Base-by-base conservation (phyloP, 2,113 vertebrate species). In the Heterochromis multidens region DNA sequence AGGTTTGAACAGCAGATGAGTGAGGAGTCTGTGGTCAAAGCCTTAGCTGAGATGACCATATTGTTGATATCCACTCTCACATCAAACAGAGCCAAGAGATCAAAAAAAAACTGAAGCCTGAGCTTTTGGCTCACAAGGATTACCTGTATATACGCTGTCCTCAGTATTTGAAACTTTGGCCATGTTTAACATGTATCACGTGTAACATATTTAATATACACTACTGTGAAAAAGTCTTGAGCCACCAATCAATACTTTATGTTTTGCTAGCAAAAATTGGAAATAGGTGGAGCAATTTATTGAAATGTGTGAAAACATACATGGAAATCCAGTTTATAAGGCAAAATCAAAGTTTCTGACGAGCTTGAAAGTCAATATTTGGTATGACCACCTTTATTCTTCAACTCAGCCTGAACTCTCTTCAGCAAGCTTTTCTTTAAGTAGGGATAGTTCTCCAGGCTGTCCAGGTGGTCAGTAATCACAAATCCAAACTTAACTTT, bases 91-190 rank as follows among this genome's bases (percentile, higher is more conserved):
- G 37, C 37, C 9, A 3, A 40, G 37, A 40, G 33, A 35, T n/a
- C n/a, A 35, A 4, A 35, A 35, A 35, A 31, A 35, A 35, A 35
- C 33, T 35, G 37, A 11, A 40, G 9, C 37, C 10, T 40, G 37
- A 40, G 8, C 35, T 37, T 40, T 13, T 43, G 12, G 40, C 40
- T 43, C 12, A 14, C 13, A 43, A 12, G 0, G 4, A 25, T 17
- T 43, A 17, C 37, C 43, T 67, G 43, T 67, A 0, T n/a, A 17
- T 6, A 11, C 14, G 16, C 14, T 23, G 25, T 17, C n/a, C 63
- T 25, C 63, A 40, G 62, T 65, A 3, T 31, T 31, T 31, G 31
- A 37, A 37, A 37, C 8, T 10, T 2, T 37, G 9, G 7, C 35
- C 35, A 37, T 10, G 12, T 70, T 67, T 46, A 43, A 43, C 65